Base-by-base conservation (phyloP, 2,888 invertebrate species). In the Zaprionus obscuricornis region DNA sequence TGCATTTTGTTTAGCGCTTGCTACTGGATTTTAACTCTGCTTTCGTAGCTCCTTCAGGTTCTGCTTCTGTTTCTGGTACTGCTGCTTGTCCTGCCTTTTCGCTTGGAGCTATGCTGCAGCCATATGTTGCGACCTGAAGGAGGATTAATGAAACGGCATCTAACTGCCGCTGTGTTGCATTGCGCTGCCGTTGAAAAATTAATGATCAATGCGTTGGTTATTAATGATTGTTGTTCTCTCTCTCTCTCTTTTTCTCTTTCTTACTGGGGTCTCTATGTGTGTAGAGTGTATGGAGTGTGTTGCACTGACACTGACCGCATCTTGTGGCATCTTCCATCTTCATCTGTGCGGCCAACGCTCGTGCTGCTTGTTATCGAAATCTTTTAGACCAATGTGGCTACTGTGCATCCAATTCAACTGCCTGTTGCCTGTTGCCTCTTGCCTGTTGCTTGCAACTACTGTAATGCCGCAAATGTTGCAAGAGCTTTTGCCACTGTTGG, bases 331-430 rank as follows among this genome's bases (percentile, higher is more conserved):
- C 68, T 55, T 71, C 65, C 73, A 59, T 66, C 71, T 71, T 58
- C 71, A 74, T 45, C 70, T 52, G 52, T 34, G 58, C 52, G 4
- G 58, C 29, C 46, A 40, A 14, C 40, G 56, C 58, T 50, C 50
- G 49, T 63, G 51, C 58, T 63, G 43, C 55, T 34, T 64, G 60
- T 82, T 82, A 82, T 82, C 86, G 60, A 49, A 72, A 82, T 85
- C 82, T 86, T 69, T 86, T 67, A 67, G 72, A 82, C 74, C 52
- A 86, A 77, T 65, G 85, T 45, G 68, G 81, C 81, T 82, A 82
- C 81, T 86, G 81, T 82, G 74, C 72, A 33, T 57, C 54, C 66
- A 54, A 49, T 37, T 34, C 36, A 17, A 14, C 52, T 29, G 57
- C 54, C 43, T n/a, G 17, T 16, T 36, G 33, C 24, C 24, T 27